Evolutionary conservation across 1,140 invertebrate species (phyloP).

Genomic region (Papilio polytes): DNA sequence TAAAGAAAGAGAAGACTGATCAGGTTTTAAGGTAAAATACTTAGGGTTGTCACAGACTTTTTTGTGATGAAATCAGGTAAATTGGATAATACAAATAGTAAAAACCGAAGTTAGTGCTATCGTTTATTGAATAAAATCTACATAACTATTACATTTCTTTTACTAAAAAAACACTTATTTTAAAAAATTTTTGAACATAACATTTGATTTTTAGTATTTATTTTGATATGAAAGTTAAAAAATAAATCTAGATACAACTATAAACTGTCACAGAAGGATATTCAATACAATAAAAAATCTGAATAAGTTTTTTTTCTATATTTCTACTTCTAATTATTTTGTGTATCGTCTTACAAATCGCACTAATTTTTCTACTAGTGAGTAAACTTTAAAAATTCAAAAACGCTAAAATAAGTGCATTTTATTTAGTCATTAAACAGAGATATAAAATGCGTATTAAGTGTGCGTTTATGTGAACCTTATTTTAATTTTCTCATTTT

Average conservation of each 20-base stretch:
- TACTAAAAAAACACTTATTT: not conserved
- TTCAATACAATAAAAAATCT: not conserved
- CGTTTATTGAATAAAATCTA: not conserved
- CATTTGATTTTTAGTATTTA: not conserved
- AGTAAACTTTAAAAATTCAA: not conserved
- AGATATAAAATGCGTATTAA: too few relatives aligned
- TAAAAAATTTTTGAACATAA: not conserved
- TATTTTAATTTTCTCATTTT: not conserved
- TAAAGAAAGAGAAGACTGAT: too few relatives aligned
- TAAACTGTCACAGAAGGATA: not conserved
- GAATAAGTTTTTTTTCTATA: not conserved
- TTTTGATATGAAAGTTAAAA: not conserved
- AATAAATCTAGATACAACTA: not conserved
- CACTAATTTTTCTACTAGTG: conserved; percentile 11
- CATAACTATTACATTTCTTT: not conserved
- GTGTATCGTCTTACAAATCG: not conserved
- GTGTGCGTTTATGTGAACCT: not conserved
- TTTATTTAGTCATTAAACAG: not conserved
- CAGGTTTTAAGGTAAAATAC: too few relatives aligned
- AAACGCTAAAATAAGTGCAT: not conserved
- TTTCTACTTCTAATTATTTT: not conserved
- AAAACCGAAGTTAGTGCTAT: not conserved
- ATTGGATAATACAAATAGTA: not conserved
- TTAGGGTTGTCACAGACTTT: too few relatives aligned
- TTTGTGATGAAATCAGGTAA: too few relatives aligned